Evolutionary conservation across 2,797 vertebrate genomes (phyloP).

Genomic region (Smutsia temminckii): DNA sequence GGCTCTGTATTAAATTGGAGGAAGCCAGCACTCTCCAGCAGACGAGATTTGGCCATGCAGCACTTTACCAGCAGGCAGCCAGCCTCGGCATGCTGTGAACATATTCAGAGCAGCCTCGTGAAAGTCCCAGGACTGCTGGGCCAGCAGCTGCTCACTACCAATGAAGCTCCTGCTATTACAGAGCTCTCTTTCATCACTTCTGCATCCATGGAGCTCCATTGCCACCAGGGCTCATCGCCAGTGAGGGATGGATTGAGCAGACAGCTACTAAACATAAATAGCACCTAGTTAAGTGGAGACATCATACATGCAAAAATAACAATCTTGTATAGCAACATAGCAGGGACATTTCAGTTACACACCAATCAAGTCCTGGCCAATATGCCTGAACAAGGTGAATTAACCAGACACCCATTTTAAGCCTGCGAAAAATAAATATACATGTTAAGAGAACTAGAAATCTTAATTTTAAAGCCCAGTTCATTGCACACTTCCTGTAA

Average conservation of each 20-base stretch:
- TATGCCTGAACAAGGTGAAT: not conserved
- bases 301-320: not conserved
- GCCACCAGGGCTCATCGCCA: not conserved
- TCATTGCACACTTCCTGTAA: not conserved
- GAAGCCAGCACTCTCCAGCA: constrained; percentile 12
- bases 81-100: constrained; percentile 78
- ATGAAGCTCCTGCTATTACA: constrained; percentile 69
- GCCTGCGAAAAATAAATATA: not conserved
- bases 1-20: constrained; percentile 29
- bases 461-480: not conserved
- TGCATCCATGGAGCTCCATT: not conserved
- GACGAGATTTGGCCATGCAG: constrained; percentile 62
- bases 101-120: constrained; percentile 76
- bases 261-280: constrained; percentile 52
- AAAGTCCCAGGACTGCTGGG: constrained; percentile 80
- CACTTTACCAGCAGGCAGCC: constrained; percentile 73
- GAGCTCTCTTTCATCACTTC: constrained; percentile 54
- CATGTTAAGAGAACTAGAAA: not conserved
- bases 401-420: not conserved
- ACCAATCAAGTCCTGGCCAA: not conserved
- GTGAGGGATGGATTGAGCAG: not conserved
- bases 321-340: not conserved
- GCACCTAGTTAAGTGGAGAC: constrained; percentile 36
- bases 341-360: not conserved
- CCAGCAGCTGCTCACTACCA: constrained; percentile 82